These are phyloP conservation scores for Macroglossus sobrinus DNA, from an alignment of 2,113 vertebrate genomes.

Conservation along the genomic window DNA sequence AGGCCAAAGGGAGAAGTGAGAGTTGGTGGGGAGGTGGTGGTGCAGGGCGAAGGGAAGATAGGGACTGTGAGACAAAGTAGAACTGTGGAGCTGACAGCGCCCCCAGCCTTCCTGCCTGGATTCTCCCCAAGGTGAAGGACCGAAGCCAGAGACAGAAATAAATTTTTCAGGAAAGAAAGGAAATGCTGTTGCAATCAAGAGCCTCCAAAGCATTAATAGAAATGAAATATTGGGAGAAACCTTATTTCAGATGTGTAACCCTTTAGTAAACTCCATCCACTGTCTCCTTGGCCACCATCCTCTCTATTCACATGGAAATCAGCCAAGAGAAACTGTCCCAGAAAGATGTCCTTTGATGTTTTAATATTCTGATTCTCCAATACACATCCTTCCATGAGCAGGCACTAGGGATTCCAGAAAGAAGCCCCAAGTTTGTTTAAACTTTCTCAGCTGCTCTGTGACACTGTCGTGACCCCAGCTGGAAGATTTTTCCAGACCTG, in stretches of 20 bases:
- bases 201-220: slow-evolving; percentile 22
- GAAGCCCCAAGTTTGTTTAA: neutral
- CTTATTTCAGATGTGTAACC: neutral
- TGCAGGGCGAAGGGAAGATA: neutral
- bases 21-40: neutral
- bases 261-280: neutral
- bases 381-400: neutral
- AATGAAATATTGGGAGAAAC: slow-evolving; percentile 51
- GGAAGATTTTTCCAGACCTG: slow-evolving; percentile 43
- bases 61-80: neutral
- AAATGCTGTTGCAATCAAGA: slow-evolving; percentile 70
- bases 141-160: slow-evolving; percentile 74
- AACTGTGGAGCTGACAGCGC: rapidly evolving
- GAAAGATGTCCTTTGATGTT: neutral
- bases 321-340: slow-evolving; percentile 38
- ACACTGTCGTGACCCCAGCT: slow-evolving; percentile 37
- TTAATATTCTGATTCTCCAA: neutral
- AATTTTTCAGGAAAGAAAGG: slow-evolving; percentile 78
- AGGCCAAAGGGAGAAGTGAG: neutral
- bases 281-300: neutral
- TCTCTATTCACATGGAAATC: neutral
- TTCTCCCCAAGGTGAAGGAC: slow-evolving; percentile 56
- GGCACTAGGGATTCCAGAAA: neutral
- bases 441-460: slow-evolving; percentile 40
- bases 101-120: slow-evolving; percentile 31